These are phyloP conservation scores for Leptestheria dahalacensis DNA, from an alignment of 1,140 invertebrate species.

Conservation along the genomic window DNA sequence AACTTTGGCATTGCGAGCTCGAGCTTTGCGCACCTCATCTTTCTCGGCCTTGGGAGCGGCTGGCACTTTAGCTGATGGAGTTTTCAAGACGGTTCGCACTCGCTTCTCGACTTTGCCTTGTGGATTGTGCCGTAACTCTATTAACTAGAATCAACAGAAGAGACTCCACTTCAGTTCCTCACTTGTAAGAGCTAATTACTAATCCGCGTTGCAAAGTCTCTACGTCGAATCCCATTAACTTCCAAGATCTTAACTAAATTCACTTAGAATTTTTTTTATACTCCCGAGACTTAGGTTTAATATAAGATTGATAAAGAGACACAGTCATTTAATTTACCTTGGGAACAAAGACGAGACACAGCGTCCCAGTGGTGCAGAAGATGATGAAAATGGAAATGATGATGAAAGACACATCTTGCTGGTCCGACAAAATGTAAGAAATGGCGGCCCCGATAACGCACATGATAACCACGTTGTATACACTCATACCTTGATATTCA, in stretches of 20 bases:
- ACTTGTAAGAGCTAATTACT: too few species aligned
- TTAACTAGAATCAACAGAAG: constrained; percentile 37
- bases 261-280: too few species aligned
- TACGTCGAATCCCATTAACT: too few species aligned
- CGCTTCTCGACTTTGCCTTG: constrained; percentile 59
- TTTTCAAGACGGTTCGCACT: constrained; percentile 34
- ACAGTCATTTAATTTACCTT: constrained; percentile 71
- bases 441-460: constrained; percentile 92
- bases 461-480: constrained; percentile 98
- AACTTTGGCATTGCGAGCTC: constrained; percentile 9
- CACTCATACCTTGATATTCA: constrained; percentile 70
- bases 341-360: constrained; percentile 95
- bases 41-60: neutral
- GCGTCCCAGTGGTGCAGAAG: constrained; percentile 94
- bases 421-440: constrained; percentile 81
- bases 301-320: too few species aligned
- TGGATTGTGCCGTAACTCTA: constrained; percentile 77
- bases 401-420: constrained; percentile 89
- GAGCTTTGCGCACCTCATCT: neutral
- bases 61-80: constrained; percentile 19
- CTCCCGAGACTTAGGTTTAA: too few species aligned
- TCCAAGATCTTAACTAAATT: too few species aligned
- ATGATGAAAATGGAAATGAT: constrained; percentile 95
- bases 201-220: too few species aligned
- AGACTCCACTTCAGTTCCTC: neutral